A percentile compares a stretch with the other conserved stretches of the same genome.
phyloP scores from a whole-genome alignment of 2,113 vertebrate genomes.

The Acanthisitta chloris region DNA sequence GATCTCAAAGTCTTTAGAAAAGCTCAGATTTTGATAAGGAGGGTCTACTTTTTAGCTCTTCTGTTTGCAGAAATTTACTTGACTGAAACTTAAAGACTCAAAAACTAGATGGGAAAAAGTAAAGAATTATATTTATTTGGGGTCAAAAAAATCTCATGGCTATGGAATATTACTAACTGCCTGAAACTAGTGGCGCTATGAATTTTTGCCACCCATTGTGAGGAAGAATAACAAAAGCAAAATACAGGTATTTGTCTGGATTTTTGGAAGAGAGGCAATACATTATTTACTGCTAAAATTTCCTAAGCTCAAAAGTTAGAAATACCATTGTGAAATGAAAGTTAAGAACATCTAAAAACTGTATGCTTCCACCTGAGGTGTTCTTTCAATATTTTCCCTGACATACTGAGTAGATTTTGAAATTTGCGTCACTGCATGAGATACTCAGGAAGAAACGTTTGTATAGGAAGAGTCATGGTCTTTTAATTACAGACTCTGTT shows the following conservation, averaged over 20 bases:
- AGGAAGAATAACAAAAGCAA: background rate
- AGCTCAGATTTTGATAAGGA: background rate
- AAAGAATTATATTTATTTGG: background rate
- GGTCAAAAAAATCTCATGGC: background rate
- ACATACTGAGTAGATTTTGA: constrained; percentile 8
- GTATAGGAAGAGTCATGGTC: constrained; percentile 39
- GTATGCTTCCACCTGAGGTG: background rate
- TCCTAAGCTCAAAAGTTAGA: background rate
- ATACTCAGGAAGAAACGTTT: constrained; percentile 41
- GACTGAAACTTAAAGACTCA: background rate
- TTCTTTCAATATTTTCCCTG: constrained; percentile 9
- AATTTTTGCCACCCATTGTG: background rate
- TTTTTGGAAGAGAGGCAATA: background rate
- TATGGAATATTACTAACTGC: background rate
- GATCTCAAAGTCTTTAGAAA: background rate
- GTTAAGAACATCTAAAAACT: background rate
- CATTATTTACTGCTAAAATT: background rate
- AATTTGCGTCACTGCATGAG: background rate
- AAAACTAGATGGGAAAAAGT: background rate
- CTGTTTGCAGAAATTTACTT: background rate
- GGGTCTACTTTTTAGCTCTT: background rate
- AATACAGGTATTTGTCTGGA: background rate
- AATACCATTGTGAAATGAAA: background rate
- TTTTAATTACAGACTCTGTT: constrained; percentile 58
- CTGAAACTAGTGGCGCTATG: background rate